Base-by-base conservation (phyloP, 2,888 invertebrate genomes). In the Julus scandinavius region DNA sequence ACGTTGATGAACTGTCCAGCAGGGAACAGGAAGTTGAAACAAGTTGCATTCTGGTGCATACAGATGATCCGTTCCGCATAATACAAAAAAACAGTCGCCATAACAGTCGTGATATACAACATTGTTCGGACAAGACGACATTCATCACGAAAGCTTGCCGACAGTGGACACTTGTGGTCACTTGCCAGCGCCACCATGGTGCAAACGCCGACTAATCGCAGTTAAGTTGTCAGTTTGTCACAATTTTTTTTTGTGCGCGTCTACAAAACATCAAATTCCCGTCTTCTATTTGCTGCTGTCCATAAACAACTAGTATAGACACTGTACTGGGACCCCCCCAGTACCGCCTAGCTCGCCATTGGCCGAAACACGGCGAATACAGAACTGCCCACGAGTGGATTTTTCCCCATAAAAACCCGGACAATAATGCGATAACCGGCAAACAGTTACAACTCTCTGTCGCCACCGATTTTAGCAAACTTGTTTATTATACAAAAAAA, bases 401-500 rank as follows among this genome's bases (percentile, higher is more conserved):
- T 85, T 85, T 85, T 85, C 17, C 85, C 72, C 85, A 85, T 45
- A 85, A 85, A 85, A 45, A 85, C 85, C 41, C 9, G 45, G 50
- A 50, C 85, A 40, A 29, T 13, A 11, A n/a, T 3, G n/a, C n/a
- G 85, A 85, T 49, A 85, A 40, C 20, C 9, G n/a, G 17, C 85
- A 85, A 85, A 41, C 85, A 15, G 20, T 41, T 41, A 41, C 85
- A 45, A 85, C n/a, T 15, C 40, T 13, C 40, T 85, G 45, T 85
- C 85, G 40, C 15, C 40, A 13, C 41, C 45, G 83, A 41, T 5
- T 45, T 50, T 17, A 13, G 1, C 45, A 40, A 85, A 85, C 85
- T 20, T 13, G 50, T 85, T 85, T 45, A 17, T 45, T 85, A 5
- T 7, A 20, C 7, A 72, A 20, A 72, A 72, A 72, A 72, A 20